Evolutionary conservation across 2,888 invertebrate species (phyloP).

Genomic region (Drosophila suboccidentalis): DNA sequence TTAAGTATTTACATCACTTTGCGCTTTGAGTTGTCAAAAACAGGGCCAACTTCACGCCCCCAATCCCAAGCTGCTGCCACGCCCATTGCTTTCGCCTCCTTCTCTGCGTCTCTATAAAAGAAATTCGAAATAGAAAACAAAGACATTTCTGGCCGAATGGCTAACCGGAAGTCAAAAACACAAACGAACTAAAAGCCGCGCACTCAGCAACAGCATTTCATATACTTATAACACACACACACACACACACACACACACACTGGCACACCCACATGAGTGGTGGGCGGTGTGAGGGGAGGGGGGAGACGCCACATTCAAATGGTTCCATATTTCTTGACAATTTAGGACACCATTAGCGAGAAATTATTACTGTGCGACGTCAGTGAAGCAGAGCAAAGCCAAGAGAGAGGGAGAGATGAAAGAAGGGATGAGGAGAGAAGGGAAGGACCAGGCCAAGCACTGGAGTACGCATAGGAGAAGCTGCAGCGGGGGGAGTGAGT

Average conservation of each 20-base stretch:
- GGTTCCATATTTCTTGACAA: conserved; percentile 82
- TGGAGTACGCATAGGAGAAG: not conserved
- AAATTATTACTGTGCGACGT: conserved; percentile 76
- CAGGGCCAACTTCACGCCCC: conserved; percentile 39
- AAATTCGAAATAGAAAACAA: conserved; percentile 59
- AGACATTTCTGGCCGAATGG: conserved; percentile 65
- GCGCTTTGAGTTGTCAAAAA: conserved; percentile 67
- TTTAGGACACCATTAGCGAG: conserved; percentile 83
- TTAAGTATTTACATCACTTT: conserved; percentile 22
- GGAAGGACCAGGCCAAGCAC: conserved; percentile 3
- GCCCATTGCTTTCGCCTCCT: conserved; percentile 25
- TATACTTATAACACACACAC: conserved; percentile 29
- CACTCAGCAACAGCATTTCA: conserved; percentile 68
- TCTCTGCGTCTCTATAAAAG: conserved; percentile 14
- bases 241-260: conserved; percentile 23
- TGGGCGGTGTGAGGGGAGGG: conserved; percentile 6
- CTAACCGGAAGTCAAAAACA: conserved; percentile 79
- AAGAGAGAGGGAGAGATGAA: not conserved
- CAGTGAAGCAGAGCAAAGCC: conserved; percentile 31
- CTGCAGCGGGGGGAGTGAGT: not conserved
- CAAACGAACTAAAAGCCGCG: conserved; percentile 79
- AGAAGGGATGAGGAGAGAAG: not conserved
- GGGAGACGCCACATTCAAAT: conserved; percentile 70
- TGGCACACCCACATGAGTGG: conserved; percentile 59
- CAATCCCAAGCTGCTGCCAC: conserved; percentile 14